A percentile compares a stretch with the other conserved stretches of the same genome.
Conservation (phyloP, 1,140 invertebrate genomes). For the Pseudomyrmex concolor region DNA sequence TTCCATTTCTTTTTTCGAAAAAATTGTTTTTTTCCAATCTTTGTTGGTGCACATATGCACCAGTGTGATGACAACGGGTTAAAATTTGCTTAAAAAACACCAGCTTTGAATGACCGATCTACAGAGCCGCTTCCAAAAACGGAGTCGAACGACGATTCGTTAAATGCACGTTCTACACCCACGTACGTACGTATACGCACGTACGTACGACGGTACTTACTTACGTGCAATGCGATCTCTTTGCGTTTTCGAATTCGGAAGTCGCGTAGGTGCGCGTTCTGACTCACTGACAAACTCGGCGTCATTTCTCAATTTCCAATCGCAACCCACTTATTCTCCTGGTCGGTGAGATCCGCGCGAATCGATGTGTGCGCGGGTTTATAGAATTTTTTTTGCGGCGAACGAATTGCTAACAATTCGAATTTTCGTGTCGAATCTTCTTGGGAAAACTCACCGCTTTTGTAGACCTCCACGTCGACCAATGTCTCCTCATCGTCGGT, state of each 20-base stretch:
- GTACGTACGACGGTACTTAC: background rate
- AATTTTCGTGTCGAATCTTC: background rate
- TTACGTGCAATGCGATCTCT: slow-evolving; percentile 52
- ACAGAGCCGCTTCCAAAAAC: slow-evolving; percentile 64
- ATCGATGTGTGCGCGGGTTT: no score
- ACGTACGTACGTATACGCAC: slow-evolving; percentile 17
- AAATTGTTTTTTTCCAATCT: no score
- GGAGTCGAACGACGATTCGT: slow-evolving; percentile 49
- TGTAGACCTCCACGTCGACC: slow-evolving; percentile 84
- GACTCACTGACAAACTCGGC: slow-evolving; percentile 47
- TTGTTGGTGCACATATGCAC: no score
- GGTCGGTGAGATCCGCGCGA: slow-evolving; percentile 43
- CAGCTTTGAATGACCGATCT: background rate
- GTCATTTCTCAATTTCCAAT: slow-evolving; percentile 53
- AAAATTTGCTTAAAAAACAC: no score
- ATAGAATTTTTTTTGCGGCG: no score
- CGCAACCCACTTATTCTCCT: slow-evolving; percentile 57
- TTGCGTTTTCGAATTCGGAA: slow-evolving; percentile 72
- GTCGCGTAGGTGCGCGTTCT: slow-evolving; percentile 60
- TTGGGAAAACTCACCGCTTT: slow-evolving; percentile 79
- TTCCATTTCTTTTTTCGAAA: no score
- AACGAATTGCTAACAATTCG: no score
- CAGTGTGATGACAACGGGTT: no score
- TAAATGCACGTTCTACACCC: slow-evolving; percentile 56
- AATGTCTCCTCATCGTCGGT: slow-evolving; percentile 84